Evolutionary conservation across 1,140 invertebrate species (phyloP).

Genomic region (Drosophila virilis): DNA sequence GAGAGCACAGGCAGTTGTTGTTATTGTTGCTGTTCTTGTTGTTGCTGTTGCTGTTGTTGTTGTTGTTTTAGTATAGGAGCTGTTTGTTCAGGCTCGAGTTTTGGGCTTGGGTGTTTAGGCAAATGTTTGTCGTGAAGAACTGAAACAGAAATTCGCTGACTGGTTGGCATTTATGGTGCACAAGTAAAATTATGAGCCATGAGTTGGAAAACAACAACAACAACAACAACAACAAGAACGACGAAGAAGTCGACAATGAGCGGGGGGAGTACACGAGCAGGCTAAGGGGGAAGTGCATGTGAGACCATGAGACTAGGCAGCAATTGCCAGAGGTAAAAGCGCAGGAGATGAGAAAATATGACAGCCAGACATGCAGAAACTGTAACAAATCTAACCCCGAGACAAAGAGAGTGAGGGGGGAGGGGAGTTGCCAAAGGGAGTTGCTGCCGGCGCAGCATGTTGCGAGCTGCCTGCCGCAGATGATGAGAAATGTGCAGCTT

Average conservation of each 20-base stretch:
- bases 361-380: conserved; percentile 64
- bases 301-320: conserved; percentile 40
- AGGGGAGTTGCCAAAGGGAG: conserved; percentile 10
- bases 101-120: conserved; percentile 30
- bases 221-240: conserved; percentile 28
- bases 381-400: conserved; percentile 59
- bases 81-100: conserved; percentile 30
- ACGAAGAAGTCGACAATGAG: conserved; percentile 19
- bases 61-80: conserved; percentile 4
- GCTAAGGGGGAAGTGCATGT: too few relatives aligned
- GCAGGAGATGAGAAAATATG: conserved; percentile 81
- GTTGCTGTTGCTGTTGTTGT: conserved; percentile 3
- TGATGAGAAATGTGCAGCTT: conserved; percentile 81
- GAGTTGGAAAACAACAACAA: conserved; percentile 41
- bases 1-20: conserved; percentile 14
- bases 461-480: conserved; percentile 24
- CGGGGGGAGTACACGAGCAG: conserved; percentile 21
- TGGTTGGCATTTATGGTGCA: conserved; percentile 47
- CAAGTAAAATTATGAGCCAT: conserved; percentile 73
- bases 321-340: conserved; percentile 76
- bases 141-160: conserved; percentile 43
- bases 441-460: conserved; percentile 13
- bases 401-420: conserved; percentile 9
- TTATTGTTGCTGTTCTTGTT: not conserved
- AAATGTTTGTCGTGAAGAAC: conserved; percentile 31